Conservation (phyloP, 2,797 vertebrate species). For the Leucoraja ocellata region DNA sequence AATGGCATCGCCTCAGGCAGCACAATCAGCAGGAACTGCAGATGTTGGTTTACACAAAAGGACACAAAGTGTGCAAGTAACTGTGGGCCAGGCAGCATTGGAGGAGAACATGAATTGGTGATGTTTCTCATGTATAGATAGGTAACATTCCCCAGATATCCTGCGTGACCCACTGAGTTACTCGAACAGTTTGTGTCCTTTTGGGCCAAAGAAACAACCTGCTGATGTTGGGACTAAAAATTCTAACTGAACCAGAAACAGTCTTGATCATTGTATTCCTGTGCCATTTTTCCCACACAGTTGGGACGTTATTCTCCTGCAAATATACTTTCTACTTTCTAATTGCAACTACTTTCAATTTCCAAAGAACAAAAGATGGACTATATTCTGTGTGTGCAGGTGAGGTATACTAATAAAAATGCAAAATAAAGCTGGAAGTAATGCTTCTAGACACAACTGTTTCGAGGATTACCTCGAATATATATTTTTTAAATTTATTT, state of each 20-base stretch:
- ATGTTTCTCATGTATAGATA: too few species aligned
- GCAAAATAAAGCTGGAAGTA: not conserved
- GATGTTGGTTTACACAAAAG: too few species aligned
- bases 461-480: not conserved
- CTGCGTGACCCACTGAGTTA: too few species aligned
- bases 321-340: not conserved
- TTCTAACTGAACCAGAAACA: conserved; percentile 9
- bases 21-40: not conserved
- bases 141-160: too few species aligned
- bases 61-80: too few species aligned
- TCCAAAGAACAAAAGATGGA: not conserved
- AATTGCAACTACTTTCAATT: conserved; percentile 16
- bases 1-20: not conserved
- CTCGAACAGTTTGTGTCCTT: not conserved
- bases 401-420: not conserved
- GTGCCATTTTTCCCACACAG: conserved; percentile 27
- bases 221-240: not conserved
- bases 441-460: not conserved
- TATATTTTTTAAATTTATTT: too few species aligned
- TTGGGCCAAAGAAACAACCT: not conserved
- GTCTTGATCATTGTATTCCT: conserved; percentile 3
- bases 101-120: too few species aligned
- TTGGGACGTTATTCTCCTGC: not conserved
- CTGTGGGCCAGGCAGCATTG: too few species aligned
- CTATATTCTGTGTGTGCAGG: not conserved